Percentiles rank a stretch among this genome's conserved stretches.
Conservation (phyloP, 2,888 invertebrate species). For the Sesia apiformis region DNA sequence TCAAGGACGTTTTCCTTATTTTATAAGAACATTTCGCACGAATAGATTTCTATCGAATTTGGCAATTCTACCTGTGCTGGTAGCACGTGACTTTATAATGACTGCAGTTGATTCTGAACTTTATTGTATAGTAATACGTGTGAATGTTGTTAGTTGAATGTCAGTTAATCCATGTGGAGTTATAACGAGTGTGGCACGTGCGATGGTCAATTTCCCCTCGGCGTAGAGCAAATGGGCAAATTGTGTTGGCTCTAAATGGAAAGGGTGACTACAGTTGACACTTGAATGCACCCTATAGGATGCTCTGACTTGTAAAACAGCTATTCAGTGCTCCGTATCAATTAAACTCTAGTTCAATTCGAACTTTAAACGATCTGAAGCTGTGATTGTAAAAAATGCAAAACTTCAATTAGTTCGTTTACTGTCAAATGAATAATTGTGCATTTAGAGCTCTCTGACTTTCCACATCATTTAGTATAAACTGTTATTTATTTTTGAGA, state of each 20-base stretch:
- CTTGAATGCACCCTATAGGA: constrained; percentile 17
- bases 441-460: constrained; percentile 1
- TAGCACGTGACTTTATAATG: constrained; percentile 3
- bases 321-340: neutral
- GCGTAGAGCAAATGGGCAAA: constrained; percentile 20
- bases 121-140: neutral
- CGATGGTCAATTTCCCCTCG: constrained; percentile 39
- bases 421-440: constrained; percentile 2
- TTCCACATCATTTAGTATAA: constrained; percentile 5
- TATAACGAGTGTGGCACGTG: constrained; percentile 26
- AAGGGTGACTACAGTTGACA: constrained; percentile 13
- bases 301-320: constrained; percentile 13
- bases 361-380: neutral
- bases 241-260: constrained; percentile 15
- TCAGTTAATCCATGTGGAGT: constrained; percentile 4
- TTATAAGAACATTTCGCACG: constrained; percentile 45
- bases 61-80: constrained; percentile 3
- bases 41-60: constrained; percentile 36
- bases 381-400: neutral
- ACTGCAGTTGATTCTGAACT: constrained; percentile 1
- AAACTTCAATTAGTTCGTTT: neutral
- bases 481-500: constrained; percentile 4
- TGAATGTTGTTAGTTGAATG: neutral
- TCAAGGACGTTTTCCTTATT: constrained; percentile 32
- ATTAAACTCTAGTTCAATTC: neutral